These are phyloP conservation scores for Empidonax traillii DNA, from an alignment of 2,113 vertebrate species.

Conservation along the genomic window DNA sequence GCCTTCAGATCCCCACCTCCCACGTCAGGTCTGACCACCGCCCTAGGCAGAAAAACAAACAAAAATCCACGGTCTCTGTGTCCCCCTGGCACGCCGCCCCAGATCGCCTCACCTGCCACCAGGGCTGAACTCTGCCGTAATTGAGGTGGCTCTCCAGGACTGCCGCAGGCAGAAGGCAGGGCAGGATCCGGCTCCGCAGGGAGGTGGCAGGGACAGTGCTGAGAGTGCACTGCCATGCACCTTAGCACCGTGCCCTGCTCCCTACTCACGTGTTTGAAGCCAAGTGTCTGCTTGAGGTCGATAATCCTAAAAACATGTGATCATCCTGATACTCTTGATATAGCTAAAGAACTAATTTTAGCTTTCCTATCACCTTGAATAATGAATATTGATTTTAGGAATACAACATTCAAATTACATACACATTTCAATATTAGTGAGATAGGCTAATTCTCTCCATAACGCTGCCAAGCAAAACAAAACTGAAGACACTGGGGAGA, in stretches of 20 bases:
- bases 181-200: background rate
- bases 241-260: background rate
- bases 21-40: background rate
- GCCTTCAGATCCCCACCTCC: background rate
- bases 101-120: background rate
- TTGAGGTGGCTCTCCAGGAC: background rate
- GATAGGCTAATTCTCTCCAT: background rate
- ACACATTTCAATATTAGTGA: background rate
- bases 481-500: background rate
- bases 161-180: background rate
- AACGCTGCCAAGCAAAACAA: background rate
- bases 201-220: background rate
- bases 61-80: background rate
- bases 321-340: background rate
- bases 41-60: background rate
- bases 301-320: background rate
- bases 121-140: fast-evolving
- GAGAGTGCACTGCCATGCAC: background rate
- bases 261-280: background rate
- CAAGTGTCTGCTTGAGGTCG: background rate
- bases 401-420: background rate
- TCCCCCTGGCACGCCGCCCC: background rate
- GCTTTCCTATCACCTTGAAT: background rate
- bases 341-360: background rate
- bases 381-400: conserved; percentile 5